A percentile compares a stretch with the other conserved stretches of the same genome.
phyloP scores from a whole-genome alignment of 1,140 invertebrate genomes.

The Drosophila tropicalis region DNA sequence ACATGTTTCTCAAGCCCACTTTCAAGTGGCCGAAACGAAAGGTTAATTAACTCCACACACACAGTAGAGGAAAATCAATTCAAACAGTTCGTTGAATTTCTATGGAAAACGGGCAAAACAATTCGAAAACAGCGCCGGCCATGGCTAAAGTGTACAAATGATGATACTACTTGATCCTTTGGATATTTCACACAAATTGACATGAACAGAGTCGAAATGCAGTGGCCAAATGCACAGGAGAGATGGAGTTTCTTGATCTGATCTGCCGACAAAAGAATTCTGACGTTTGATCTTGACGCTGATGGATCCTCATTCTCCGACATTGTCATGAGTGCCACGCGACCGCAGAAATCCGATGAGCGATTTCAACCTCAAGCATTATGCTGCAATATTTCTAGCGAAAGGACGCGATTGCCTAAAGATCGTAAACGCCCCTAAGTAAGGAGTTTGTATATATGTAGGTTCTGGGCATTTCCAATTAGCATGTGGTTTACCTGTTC shows the following conservation, averaged over 20 bases:
- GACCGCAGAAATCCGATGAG: slow-evolving; percentile 52
- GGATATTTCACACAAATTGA: slow-evolving; percentile 63
- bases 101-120: slow-evolving; percentile 65
- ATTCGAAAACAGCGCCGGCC: slow-evolving; percentile 70
- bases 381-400: slow-evolving; percentile 61
- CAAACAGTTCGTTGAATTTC: slow-evolving; percentile 66
- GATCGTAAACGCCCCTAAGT: slow-evolving; percentile 56
- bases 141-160: slow-evolving; percentile 78
- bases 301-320: slow-evolving; percentile 51
- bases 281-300: slow-evolving; percentile 75
- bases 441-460: neutral
- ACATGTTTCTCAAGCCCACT: slow-evolving; percentile 40
- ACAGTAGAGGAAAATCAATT: slow-evolving; percentile 63
- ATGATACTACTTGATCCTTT: slow-evolving; percentile 41
- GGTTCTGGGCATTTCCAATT: slow-evolving; percentile 59
- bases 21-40: slow-evolving; percentile 75
- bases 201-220: slow-evolving; percentile 44
- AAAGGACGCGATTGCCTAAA: slow-evolving; percentile 65
- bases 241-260: neutral
- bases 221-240: neutral
- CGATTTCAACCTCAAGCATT: slow-evolving; percentile 44
- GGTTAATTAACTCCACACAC: slow-evolving; percentile 66
- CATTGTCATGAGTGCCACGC: slow-evolving; percentile 60
- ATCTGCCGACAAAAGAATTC: slow-evolving; percentile 54
- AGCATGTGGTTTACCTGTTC: slow-evolving; percentile 65